A percentile compares a stretch with the other conserved stretches of the same genome.
Conservation (phyloP, 2,888 invertebrate genomes). For the Caenorhabditis sp. region DNA sequence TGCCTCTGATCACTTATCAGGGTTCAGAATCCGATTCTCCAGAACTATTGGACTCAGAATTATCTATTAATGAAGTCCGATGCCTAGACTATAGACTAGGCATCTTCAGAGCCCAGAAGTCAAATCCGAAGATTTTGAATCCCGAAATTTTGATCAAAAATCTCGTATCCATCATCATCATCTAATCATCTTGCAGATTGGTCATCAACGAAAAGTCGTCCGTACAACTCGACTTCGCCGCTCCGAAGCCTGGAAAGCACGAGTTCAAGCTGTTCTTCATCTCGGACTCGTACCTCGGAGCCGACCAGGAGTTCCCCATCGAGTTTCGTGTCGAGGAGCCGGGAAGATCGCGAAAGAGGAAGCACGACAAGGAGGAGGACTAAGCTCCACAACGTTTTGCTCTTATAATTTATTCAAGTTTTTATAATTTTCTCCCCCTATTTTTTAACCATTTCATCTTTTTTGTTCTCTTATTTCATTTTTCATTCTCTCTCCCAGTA, state of each 20-base stretch:
- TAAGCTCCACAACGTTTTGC: too few species aligned
- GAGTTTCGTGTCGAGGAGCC: slow-evolving; percentile 83
- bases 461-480: background rate
- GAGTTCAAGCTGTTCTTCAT: slow-evolving; percentile 97
- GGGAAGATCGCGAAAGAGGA: slow-evolving; percentile 53
- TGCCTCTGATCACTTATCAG: too few species aligned
- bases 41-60: too few species aligned
- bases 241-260: slow-evolving; percentile 88
- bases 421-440: background rate
- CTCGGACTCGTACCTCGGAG: slow-evolving; percentile 99
- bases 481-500: background rate
- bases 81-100: too few species aligned
- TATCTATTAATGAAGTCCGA: too few species aligned
- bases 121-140: too few species aligned
- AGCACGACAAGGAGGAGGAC: slow-evolving; percentile 64
- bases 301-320: slow-evolving; percentile 99
- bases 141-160: too few species aligned
- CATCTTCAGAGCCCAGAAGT: too few species aligned
- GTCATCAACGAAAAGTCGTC: slow-evolving; percentile 93
- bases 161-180: background rate
- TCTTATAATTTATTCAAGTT: background rate
- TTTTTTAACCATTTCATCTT: slow-evolving; percentile 1
- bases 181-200: slow-evolving; percentile 83
- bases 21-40: too few species aligned
- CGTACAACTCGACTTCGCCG: slow-evolving; percentile 93